Evolutionary conservation across 2,113 vertebrate species (phyloP), one percentile per base, ranked within the genome.

Genomic region (Mesitornis unicolor): DNA sequence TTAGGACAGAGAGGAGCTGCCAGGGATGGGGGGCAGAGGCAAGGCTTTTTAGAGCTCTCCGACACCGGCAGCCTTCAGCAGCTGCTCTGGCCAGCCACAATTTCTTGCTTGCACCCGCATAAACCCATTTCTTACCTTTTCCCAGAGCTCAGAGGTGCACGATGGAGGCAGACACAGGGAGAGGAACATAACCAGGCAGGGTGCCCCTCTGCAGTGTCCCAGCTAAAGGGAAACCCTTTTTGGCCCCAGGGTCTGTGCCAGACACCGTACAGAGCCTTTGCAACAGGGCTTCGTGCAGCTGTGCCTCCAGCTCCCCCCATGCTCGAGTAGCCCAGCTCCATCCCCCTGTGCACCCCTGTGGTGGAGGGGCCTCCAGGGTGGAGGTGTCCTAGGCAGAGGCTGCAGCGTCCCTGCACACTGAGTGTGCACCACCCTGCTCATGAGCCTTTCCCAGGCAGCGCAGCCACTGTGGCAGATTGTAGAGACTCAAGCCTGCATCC

Each of bases 21-120:
- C 1, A 2, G 45, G 7, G 2, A 1, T 17, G 0, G 3, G 3
- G 31, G 2, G 1, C 43, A 5, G 10, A 54, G 5, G 31, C 13
- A 64, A 82, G 31, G 28, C 1, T 60, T 68, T 79, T n/a, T 43
- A 50, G 19, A 15, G 25, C 5, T 87, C 9, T 84, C 29, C 33
- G 71, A 18, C 16, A 71, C 9, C 18, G 79, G 16, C 67, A 76
- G 8, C 26, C 14, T 73, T 13, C 53, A 89, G 36, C 36, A 74
- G 20, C 35, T 0, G 0, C 35, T 64, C 26, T 54, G 8, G 6
- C 6, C 40, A 74, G 50, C 25, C 16, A 57, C 21, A 35, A 51
- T 73, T 56, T 65, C 80, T 38, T 51, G 8, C 28, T 36, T 0
- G 0, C 8, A 47, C 11, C 9, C 13, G 24, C 16, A 10, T 8